A percentile compares a stretch with the other conserved stretches of the same genome.
These are phyloP conservation scores for Pampus argenteus DNA, from an alignment of 2,797 vertebrate species.

Conservation along the genomic window DNA sequence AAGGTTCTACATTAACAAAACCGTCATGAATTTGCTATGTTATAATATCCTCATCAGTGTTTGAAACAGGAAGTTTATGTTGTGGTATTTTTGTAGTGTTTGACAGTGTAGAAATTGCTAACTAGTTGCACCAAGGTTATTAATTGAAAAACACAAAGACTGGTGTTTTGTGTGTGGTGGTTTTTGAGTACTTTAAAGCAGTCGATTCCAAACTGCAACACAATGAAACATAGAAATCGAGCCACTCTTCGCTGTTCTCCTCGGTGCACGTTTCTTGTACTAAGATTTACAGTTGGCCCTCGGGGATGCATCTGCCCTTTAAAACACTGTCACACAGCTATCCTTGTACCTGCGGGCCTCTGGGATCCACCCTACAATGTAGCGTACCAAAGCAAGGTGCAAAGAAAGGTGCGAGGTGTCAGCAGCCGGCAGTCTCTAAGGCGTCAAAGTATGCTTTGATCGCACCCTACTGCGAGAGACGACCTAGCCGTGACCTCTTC, in stretches of 20 bases:
- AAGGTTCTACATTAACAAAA: not conserved
- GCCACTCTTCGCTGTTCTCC: conserved; percentile 13
- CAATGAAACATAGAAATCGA: conserved; percentile 29
- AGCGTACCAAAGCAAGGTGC: conserved; percentile 43
- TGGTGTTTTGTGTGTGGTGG: not conserved
- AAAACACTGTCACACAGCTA: conserved; percentile 66
- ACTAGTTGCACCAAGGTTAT: not conserved
- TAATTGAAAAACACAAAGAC: not conserved
- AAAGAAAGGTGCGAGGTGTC: conserved; percentile 50
- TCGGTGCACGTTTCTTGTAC: conserved; percentile 32
- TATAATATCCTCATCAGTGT: conserved; percentile 5
- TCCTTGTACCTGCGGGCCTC: conserved; percentile 49
- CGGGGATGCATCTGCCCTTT: conserved; percentile 67
- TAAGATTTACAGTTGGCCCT: conserved; percentile 64
- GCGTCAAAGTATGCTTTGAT: conserved; percentile 73
- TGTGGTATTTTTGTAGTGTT: not conserved
- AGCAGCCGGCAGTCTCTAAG: conserved; percentile 57
- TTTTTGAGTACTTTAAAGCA: conserved; percentile 13
- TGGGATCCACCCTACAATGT: conserved; percentile 33
- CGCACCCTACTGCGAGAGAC: conserved; percentile 44
- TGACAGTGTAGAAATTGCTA: not conserved
- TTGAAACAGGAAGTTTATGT: not conserved
- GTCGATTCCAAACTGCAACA: conserved; percentile 12
- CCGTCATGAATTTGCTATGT: not conserved
- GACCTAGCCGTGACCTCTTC: conserved; percentile 62